Base-by-base conservation (phyloP, 2,888 invertebrate species). In the Acronicta psi region DNA sequence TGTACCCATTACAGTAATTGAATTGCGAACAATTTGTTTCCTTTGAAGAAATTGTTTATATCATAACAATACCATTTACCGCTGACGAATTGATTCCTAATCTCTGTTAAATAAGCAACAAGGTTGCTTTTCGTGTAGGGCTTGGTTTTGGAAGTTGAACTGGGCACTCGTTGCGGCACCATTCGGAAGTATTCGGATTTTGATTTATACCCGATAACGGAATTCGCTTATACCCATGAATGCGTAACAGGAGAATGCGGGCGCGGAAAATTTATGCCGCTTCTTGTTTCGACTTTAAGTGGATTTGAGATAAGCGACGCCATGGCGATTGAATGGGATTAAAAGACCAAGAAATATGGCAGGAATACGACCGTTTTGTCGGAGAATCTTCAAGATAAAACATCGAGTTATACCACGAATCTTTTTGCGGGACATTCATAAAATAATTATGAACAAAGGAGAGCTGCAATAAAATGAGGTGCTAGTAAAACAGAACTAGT, bases 41-140 rank as follows among this genome's bases (percentile, higher is more conserved):
- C 79, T 80, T 82, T 81, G 76, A 81, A 84, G 81, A 86, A 83
- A 86, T 85, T 86, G 83, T 87, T 86, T 83, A 84, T 83, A 82
- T 76, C 72, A 72, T 59, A 59, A 73, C 79, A 73, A 62, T 41
- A 47, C 60, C 56, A 16, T 56, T 49, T 13, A 51, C 37, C 31
- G 5, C 7, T 20, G 13, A 17, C 14, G 14, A 42, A 41, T 29
- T 16, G 16, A 42, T n/a, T 16, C 13, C 1, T 10, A 41, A 41
- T 17, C 66, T 57, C 38, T 80, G 68, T 18, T 0, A 0, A 9
- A 0, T 6, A 11, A 2, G 0, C 2, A 0, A 31, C 64, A 79
- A 70, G 57, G 57, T 43, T 20, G 17, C 50, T 43, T 65, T 62
- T 80, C 5, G 44, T 5, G 42, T 51, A 56, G 41, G 36, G 29